Evolutionary conservation across 2,113 vertebrate genomes (phyloP).

Genomic region (Pica pica): DNA sequence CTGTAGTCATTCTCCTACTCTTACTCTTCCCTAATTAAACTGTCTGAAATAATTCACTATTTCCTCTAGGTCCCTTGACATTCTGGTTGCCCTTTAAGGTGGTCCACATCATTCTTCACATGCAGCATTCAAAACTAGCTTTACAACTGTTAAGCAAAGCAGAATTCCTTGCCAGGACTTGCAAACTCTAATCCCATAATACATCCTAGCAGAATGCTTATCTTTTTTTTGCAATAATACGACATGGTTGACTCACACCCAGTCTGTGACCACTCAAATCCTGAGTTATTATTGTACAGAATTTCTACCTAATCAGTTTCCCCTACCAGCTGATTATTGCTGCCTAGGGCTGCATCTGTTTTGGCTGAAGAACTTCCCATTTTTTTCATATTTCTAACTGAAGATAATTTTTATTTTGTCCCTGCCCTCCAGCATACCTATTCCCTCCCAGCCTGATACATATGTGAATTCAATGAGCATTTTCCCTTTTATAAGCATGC

Average conservation of each 20-base stretch:
- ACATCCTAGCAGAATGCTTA: neutral
- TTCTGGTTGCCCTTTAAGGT: neutral
- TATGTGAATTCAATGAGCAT: neutral
- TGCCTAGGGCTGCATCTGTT: neutral
- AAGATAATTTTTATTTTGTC: neutral
- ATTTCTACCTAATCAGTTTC: constrained; percentile 9
- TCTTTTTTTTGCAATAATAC: neutral
- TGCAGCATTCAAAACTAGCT: neutral
- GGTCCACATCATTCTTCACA: neutral
- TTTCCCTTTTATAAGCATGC: neutral
- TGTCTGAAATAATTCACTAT: neutral
- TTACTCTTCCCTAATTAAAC: neutral
- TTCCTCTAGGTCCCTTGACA: neutral
- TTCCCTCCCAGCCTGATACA: neutral
- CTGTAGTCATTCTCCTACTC: neutral
- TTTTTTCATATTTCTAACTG: neutral
- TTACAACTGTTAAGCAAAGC: neutral
- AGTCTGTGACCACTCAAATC: neutral
- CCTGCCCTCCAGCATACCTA: neutral
- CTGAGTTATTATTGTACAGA: neutral
- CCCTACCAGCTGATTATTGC: neutral
- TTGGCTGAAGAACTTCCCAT: neutral
- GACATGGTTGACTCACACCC: neutral
- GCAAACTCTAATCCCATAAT: neutral
- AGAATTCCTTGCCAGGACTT: constrained; percentile 5